These are phyloP conservation scores for Mus minutoides DNA, from an alignment of 2,797 vertebrate species.

Conservation along the genomic window DNA sequence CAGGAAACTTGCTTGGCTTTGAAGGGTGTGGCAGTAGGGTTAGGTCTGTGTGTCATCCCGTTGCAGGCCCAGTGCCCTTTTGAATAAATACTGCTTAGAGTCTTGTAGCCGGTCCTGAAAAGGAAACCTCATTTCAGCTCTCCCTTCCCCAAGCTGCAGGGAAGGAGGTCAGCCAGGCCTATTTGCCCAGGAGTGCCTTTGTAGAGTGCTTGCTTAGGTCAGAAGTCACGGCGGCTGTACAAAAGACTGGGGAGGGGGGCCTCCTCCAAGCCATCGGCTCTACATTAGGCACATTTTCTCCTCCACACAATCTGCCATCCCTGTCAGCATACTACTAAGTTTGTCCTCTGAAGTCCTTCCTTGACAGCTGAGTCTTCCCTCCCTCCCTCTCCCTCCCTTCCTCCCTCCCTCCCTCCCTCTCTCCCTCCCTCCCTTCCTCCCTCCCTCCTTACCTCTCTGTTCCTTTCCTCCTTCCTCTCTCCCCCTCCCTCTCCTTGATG, in stretches of 20 bases:
- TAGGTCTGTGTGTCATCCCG: slow-evolving; percentile 46
- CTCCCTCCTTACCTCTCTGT: too few species aligned
- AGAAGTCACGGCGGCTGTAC: neutral
- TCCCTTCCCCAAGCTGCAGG: slow-evolving; percentile 49
- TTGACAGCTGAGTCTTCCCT: accelerated
- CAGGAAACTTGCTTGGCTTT: slow-evolving; percentile 85
- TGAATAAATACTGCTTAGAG: slow-evolving; percentile 82
- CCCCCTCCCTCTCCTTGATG: accelerated
- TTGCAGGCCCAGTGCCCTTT: slow-evolving; percentile 16
- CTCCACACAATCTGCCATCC: too few species aligned
- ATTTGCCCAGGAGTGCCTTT: neutral
- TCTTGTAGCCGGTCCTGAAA: slow-evolving; percentile 69
- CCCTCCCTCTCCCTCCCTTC: neutral
- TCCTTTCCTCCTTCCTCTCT: too few species aligned
- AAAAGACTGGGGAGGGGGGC: neutral
- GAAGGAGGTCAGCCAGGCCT: neutral
- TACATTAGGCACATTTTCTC: neutral
- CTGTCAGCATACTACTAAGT: neutral
- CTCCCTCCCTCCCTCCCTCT: too few species aligned
- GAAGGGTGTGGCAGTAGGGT: slow-evolving; percentile 26
- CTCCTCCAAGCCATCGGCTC: neutral
- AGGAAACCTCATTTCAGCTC: slow-evolving; percentile 56
- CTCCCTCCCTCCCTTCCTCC: too few species aligned
- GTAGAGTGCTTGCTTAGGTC: neutral
- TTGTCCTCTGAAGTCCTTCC: neutral